A percentile compares a stretch with the other conserved stretches of the same genome.
These are phyloP conservation scores for Teleogryllus occipitalis DNA, from an alignment of 1,140 invertebrate genomes.

Conservation along the genomic window DNA sequence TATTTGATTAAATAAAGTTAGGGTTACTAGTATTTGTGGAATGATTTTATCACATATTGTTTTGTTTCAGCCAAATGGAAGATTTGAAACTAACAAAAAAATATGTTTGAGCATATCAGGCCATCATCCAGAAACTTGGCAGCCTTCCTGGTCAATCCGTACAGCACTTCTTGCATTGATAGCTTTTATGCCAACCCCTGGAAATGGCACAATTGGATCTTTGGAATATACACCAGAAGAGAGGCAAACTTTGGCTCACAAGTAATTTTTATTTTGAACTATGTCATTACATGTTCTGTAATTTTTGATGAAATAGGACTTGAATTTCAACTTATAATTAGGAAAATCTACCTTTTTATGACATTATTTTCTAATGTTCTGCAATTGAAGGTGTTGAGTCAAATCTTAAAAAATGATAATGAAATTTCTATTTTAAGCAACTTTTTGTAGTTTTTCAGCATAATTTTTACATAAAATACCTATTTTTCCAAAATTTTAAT, in stretches of 20 bases:
- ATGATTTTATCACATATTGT: background rate
- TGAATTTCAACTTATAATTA: background rate
- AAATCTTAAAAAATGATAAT: no score
- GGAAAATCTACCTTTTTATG: background rate
- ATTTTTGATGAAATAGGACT: background rate
- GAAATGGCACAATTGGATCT: slow-evolving; percentile 81
- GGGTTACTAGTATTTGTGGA: no score
- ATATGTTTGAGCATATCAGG: slow-evolving; percentile 95
- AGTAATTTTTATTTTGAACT: slow-evolving; percentile 39
- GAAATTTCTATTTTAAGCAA: no score
- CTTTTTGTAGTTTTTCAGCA: no score
- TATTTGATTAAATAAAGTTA: no score
- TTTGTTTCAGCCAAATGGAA: slow-evolving; percentile 72
- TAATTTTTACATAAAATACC: no score
- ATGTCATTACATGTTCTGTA: background rate
- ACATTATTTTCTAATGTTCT: background rate
- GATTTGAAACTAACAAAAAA: slow-evolving; percentile 91
- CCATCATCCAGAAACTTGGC: slow-evolving; percentile 96
- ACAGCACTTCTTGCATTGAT: slow-evolving; percentile 89
- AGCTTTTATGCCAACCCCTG: slow-evolving; percentile 87
- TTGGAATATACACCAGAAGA: slow-evolving; percentile 80
- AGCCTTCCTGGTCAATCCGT: slow-evolving; percentile 92
- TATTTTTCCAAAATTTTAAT: no score
- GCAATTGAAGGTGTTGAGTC: background rate
- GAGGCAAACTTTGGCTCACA: slow-evolving; percentile 69